phyloP scores from a whole-genome alignment of 2,797 vertebrate species.

The Lagorchestes hirsutus region DNA sequence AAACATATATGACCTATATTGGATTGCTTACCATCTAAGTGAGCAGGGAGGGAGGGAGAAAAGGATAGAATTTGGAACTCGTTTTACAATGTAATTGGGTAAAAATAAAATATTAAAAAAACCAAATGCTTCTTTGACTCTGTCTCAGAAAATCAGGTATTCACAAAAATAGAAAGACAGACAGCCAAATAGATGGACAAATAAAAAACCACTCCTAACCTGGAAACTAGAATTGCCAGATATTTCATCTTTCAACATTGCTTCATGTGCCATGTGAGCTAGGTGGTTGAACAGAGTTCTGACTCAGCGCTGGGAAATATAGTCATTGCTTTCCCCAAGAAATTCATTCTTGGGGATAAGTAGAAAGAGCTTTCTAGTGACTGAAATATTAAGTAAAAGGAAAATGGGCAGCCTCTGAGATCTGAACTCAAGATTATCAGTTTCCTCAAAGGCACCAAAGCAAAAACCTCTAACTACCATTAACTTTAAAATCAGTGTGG shows the following conservation, averaged over 20 bases:
- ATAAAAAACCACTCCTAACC: neutral
- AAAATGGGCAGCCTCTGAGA: constrained; percentile 14
- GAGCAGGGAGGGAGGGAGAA: neutral
- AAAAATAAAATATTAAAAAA: neutral
- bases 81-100: neutral
- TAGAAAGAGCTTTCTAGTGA: neutral
- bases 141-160: constrained; percentile 15
- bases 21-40: neutral
- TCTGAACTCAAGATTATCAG: constrained; percentile 8
- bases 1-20: neutral
- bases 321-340: neutral
- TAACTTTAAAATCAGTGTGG: neutral
- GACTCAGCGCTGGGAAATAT: constrained; percentile 1
- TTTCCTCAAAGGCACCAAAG: neutral
- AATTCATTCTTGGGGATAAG: neutral
- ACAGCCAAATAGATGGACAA: neutral
- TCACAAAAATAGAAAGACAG: neutral
- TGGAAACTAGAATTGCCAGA: neutral
- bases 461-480: neutral
- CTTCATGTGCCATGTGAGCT: neutral
- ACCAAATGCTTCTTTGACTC: neutral
- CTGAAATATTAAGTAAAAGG: constrained; percentile 22
- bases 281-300: neutral
- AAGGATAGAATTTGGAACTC: neutral
- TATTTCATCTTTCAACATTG: constrained; percentile 39